Conservation (phyloP, 2,888 invertebrate genomes). For the Acheta domesticus region DNA sequence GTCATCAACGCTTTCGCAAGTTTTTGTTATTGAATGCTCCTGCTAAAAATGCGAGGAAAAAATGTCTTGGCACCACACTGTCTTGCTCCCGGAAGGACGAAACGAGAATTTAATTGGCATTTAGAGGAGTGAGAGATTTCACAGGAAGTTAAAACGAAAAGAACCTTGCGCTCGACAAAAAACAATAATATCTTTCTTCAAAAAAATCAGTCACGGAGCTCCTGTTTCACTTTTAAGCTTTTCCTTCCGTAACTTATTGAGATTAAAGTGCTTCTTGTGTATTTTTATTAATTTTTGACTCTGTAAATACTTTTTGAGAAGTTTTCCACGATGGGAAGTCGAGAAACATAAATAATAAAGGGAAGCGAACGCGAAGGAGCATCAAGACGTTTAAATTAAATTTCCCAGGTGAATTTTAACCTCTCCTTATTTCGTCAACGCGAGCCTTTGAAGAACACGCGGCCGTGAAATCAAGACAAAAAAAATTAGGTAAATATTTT, state of each 20-base stretch:
- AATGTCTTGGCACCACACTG: not conserved
- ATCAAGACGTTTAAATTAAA: not conserved
- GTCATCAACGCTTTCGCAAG: not conserved
- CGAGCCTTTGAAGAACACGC: not conserved
- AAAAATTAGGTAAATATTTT: too few species aligned
- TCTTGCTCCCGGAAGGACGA: too few species aligned
- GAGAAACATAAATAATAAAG: not conserved
- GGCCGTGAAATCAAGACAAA: too few species aligned
- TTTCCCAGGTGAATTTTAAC: constrained; percentile 18
- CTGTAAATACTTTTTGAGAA: not conserved
- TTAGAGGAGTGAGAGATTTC: too few species aligned
- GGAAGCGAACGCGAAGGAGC: not conserved
- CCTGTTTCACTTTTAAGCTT: too few species aligned
- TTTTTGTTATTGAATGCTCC: constrained; percentile 8
- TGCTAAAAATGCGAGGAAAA: constrained; percentile 3
- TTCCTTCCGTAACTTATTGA: not conserved
- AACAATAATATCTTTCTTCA: too few species aligned
- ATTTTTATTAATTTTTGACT: constrained; percentile 7
- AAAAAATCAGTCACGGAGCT: too few species aligned
- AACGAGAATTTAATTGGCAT: too few species aligned
- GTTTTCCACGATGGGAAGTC: constrained; percentile 1
- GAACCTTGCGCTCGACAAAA: too few species aligned
- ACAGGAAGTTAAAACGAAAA: too few species aligned
- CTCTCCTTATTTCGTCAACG: constrained; percentile 18
- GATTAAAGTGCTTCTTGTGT: not conserved